Conservation (phyloP, 2,113 vertebrate species). For the Heteronetta atricapilla region DNA sequence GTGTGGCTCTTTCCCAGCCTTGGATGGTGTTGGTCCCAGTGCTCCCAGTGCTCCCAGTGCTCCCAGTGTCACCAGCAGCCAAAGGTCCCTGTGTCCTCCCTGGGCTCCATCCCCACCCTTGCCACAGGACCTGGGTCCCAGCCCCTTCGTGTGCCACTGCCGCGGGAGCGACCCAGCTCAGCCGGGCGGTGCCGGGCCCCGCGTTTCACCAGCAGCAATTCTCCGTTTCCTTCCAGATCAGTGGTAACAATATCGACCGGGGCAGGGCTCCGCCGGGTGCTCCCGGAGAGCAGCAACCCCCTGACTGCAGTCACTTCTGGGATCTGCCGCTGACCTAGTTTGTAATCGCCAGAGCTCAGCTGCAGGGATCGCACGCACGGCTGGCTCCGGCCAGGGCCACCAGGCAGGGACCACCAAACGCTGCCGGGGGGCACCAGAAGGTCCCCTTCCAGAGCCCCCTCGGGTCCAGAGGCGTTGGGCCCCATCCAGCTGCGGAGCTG, state of each 20-base stretch:
- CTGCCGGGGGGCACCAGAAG: neutral
- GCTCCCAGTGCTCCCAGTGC: accelerated
- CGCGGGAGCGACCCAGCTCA: accelerated
- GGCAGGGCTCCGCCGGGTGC: accelerated
- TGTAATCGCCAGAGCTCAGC: accelerated
- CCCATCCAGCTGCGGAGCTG: neutral
- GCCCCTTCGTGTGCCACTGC: accelerated
- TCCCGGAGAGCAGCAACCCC: neutral
- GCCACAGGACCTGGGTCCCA: accelerated
- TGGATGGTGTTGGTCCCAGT: accelerated
- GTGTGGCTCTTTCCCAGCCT: neutral
- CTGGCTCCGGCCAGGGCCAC: neutral
- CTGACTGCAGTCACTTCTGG: neutral
- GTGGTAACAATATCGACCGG: neutral
- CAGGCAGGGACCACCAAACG: accelerated
- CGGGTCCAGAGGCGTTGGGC: no score
- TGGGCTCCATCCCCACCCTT: neutral
- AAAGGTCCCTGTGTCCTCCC: accelerated
- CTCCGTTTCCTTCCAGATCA: neutral
- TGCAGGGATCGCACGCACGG: neutral
- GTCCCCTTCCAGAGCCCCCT: neutral
- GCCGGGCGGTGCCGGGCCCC: accelerated
- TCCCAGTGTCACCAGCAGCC: accelerated
- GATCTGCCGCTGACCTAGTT: neutral
- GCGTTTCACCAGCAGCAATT: neutral